These are phyloP conservation scores for Chaetophractus vellerosus DNA, from an alignment of 2,797 vertebrate species.

Conservation along the genomic window DNA sequence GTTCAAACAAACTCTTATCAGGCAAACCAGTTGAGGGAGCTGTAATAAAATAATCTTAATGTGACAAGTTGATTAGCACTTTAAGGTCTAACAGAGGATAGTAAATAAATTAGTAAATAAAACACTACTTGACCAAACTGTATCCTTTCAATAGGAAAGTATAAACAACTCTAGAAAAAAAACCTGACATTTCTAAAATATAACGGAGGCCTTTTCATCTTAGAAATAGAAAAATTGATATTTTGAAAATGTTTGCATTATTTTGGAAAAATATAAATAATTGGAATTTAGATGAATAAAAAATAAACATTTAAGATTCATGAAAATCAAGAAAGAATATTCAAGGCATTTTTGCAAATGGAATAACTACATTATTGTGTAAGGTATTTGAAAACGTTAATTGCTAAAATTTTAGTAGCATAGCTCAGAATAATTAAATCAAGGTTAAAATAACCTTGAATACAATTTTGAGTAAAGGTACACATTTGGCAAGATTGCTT, in stretches of 20 bases:
- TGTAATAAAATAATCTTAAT: constrained; percentile 68
- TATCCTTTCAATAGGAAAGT: constrained; percentile 21
- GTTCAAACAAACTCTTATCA: constrained; percentile 53
- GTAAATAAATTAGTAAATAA: constrained; percentile 44
- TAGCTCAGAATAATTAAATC: not conserved
- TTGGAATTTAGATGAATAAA: not conserved
- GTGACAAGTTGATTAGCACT: constrained; percentile 68
- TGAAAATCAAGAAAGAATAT: not conserved
- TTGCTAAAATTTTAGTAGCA: not conserved
- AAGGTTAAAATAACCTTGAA: not conserved
- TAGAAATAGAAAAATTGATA: not conserved
- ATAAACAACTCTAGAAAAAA: not conserved
- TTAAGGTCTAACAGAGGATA: constrained; percentile 48
- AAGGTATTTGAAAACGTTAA: not conserved
- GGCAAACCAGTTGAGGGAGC: not conserved
- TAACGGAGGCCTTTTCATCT: not conserved
- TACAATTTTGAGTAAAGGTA: not conserved
- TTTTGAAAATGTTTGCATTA: not conserved
- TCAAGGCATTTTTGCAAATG: not conserved
- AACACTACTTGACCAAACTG: not conserved
- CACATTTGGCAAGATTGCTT: not conserved
- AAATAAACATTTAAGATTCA: not conserved
- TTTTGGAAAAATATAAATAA: not conserved
- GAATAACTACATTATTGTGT: not conserved
- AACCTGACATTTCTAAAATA: not conserved